Conservation (phyloP, 1,140 invertebrate species). For the Calosoma granatense region DNA sequence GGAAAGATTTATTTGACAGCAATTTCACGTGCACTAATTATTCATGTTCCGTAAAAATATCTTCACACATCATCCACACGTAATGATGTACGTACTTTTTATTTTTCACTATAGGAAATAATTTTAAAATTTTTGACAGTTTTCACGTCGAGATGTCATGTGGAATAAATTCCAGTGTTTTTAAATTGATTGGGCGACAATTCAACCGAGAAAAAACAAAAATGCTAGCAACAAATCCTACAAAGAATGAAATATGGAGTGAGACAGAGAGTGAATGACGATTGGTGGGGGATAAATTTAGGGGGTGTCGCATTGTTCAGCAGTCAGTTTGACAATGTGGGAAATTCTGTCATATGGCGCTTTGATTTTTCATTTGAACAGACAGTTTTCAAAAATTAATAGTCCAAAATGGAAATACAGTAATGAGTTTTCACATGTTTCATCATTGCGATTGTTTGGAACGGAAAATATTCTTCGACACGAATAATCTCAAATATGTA, state of each 20-base stretch:
- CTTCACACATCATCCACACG: no score
- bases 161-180: not conserved
- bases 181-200: not conserved
- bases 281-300: not conserved
- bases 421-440: not conserved
- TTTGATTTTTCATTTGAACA: not conserved
- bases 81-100: no score
- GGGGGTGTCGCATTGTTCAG: not conserved
- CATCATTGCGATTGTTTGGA: not conserved
- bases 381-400: not conserved
- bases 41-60: no score
- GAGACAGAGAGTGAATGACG: not conserved
- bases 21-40: no score
- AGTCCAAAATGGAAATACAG: not conserved
- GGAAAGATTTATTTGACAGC: no score
- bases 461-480: not conserved
- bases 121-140: not conserved
- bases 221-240: not conserved
- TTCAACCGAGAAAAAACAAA: not conserved
- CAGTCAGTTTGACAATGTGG: slow-evolving; percentile 1
- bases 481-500: no score
- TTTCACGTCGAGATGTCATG: not conserved
- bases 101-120: not conserved
- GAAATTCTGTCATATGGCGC: not conserved
- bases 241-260: not conserved